A percentile compares a stretch with the other conserved stretches of the same genome.
Conservation (phyloP, 1,140 invertebrate genomes). For the Eriocheir sinensis region DNA sequence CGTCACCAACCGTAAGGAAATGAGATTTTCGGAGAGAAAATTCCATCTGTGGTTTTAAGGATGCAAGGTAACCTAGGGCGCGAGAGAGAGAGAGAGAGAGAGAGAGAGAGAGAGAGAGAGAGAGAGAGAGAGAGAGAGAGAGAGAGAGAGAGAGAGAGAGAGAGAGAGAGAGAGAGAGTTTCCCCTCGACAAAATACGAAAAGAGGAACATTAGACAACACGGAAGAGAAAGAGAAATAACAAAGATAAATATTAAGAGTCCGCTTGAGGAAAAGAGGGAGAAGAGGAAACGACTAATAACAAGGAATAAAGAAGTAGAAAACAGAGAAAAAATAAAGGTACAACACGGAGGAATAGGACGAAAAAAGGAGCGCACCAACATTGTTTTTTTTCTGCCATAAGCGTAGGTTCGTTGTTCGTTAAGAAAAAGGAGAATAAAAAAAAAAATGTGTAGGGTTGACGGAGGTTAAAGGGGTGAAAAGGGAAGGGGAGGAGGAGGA, state of each 20-base stretch:
- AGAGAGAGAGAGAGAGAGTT: neutral
- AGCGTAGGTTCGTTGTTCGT: constrained; percentile 4
- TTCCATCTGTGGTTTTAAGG: neutral
- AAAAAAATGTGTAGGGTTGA: neutral
- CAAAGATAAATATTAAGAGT: neutral
- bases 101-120: constrained; percentile 22
- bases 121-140: constrained; percentile 22
- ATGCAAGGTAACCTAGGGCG: neutral
- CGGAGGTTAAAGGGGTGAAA: neutral
- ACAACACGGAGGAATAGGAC: neutral
- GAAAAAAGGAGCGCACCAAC: neutral
- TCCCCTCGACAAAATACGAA: neutral
- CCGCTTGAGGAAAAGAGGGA: no score
- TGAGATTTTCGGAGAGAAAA: constrained; percentile 30
- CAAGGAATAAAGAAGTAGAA: neutral
- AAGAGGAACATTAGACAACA: neutral
- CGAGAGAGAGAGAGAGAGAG: neutral
- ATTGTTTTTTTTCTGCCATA: no score
- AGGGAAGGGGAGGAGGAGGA: constrained; percentile 2
- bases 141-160: neutral
- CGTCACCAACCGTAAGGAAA: neutral
- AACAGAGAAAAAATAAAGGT: no score
- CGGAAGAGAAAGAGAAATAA: neutral
- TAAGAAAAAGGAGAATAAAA: constrained; percentile 29
- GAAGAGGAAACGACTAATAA: neutral